These are phyloP conservation scores for Mustela lutreola DNA, from an alignment of 2,113 vertebrate genomes.

Conservation along the genomic window DNA sequence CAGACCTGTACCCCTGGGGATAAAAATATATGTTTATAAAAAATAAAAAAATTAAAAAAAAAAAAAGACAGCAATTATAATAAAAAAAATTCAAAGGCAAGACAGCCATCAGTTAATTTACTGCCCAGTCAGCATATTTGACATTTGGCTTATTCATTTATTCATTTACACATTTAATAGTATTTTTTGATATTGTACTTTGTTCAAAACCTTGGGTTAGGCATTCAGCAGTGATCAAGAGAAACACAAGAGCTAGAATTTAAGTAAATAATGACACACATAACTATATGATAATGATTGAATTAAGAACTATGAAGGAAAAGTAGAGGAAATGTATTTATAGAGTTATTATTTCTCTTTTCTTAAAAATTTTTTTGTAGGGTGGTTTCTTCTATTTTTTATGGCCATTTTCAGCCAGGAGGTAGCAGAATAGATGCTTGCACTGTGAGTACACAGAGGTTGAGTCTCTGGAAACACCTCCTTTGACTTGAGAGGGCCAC, in stretches of 20 bases:
- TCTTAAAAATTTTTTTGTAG: not conserved
- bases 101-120: not conserved
- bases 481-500: not conserved
- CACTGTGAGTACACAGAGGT: not conserved
- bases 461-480: not conserved
- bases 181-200: not conserved
- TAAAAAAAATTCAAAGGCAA: not conserved
- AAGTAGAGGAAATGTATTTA: not conserved
- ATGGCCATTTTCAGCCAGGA: not conserved
- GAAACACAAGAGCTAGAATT: not conserved
- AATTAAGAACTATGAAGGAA: not conserved
- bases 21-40: too few relatives aligned
- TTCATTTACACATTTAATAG: not conserved
- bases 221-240: not conserved
- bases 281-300: not conserved
- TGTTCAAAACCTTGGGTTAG: not conserved
- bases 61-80: not conserved
- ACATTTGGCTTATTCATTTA: slow-evolving; percentile 11
- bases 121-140: not conserved
- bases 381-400: not conserved
- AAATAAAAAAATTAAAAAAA: too few relatives aligned
- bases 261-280: not conserved
- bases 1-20: too few relatives aligned
- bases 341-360: not conserved
- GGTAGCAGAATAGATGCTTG: not conserved